These are phyloP conservation scores for Salarias fasciatus DNA, from an alignment of 2,797 vertebrate species.

Conservation along the genomic window DNA sequence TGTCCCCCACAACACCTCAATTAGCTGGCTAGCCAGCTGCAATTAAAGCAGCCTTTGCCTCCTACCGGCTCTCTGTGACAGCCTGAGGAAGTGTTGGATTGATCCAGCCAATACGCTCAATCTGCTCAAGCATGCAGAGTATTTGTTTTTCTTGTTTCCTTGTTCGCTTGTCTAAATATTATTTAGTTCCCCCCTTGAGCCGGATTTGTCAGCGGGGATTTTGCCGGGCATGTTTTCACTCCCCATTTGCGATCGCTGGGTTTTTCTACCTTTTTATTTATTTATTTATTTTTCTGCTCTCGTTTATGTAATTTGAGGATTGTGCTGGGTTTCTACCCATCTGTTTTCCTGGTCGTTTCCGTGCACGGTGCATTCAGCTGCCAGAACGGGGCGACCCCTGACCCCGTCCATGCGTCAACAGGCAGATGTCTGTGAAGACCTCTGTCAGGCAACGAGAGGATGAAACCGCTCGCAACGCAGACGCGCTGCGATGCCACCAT, in stretches of 20 bases:
- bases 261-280: conserved; percentile 17
- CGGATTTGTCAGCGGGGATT: conserved; percentile 79
- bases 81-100: conserved; percentile 75
- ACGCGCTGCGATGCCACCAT: conserved; percentile 7
- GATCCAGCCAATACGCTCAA: conserved; percentile 66
- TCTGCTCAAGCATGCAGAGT: conserved; percentile 72
- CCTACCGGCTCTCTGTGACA: conserved; percentile 60
- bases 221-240: conserved; percentile 66
- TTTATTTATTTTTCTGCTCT: neutral
- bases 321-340: conserved; percentile 36
- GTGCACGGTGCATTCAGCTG: conserved; percentile 32
- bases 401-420: conserved; percentile 36
- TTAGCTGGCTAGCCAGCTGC: conserved; percentile 54
- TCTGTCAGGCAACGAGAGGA: conserved; percentile 25
- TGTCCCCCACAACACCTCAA: conserved; percentile 46
- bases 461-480: conserved; percentile 33
- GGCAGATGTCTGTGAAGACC: conserved; percentile 43
- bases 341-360: conserved; percentile 44
- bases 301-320: conserved; percentile 59
- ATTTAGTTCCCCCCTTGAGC: conserved; percentile 72
- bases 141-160: conserved; percentile 74
- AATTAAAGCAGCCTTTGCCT: conserved; percentile 63
- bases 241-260: conserved; percentile 35
- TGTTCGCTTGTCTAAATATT: conserved; percentile 77
- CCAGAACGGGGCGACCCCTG: conserved; percentile 36